Percentiles rank a stretch among this genome's conserved stretches.
Evolutionary conservation across 2,797 vertebrate genomes (phyloP).

Genomic region (Caiman crocodilus): DNA sequence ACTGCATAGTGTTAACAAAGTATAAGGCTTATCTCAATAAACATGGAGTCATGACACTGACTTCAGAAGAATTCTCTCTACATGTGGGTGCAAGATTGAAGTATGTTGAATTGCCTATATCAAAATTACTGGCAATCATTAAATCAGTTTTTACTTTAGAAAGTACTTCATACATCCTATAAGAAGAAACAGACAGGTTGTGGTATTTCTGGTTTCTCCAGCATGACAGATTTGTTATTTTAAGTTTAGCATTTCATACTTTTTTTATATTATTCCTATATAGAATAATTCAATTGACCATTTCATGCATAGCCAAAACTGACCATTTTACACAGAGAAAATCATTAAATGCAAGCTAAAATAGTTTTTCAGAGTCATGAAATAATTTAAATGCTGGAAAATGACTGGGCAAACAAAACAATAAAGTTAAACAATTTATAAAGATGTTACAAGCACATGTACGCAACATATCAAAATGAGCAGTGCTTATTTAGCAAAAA

Average conservation of each 20-base stretch:
- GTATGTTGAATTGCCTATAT: neutral
- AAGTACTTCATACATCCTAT: neutral
- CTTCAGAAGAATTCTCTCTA: too few relatives aligned
- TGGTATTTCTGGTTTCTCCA: neutral
- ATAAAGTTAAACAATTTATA: constrained; percentile 23
- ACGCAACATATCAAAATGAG: constrained; percentile 26
- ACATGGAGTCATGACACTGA: too few relatives aligned
- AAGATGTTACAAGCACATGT: constrained; percentile 32
- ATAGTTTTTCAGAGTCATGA: neutral
- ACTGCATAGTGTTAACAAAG: too few relatives aligned
- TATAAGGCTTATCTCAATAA: too few relatives aligned
- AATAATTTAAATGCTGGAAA: constrained; percentile 9
- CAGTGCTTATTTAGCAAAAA: constrained; percentile 46
- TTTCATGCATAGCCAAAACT: too few relatives aligned
- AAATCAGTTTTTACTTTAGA: neutral
- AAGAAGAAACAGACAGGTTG: neutral
- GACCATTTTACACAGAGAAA: constrained; percentile 27
- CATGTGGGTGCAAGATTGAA: too few relatives aligned
- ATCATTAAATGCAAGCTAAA: constrained; percentile 49
- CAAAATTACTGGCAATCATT: constrained; percentile 14
- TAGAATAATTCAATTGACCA: neutral
- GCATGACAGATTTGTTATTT: neutral
- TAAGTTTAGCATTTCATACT: neutral
- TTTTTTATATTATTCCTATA: constrained; percentile 52
- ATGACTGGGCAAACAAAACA: constrained; percentile 7